These are phyloP conservation scores for Tryphoninae sp. DNA, from an alignment of 2,888 invertebrate species.

Conservation along the genomic window DNA sequence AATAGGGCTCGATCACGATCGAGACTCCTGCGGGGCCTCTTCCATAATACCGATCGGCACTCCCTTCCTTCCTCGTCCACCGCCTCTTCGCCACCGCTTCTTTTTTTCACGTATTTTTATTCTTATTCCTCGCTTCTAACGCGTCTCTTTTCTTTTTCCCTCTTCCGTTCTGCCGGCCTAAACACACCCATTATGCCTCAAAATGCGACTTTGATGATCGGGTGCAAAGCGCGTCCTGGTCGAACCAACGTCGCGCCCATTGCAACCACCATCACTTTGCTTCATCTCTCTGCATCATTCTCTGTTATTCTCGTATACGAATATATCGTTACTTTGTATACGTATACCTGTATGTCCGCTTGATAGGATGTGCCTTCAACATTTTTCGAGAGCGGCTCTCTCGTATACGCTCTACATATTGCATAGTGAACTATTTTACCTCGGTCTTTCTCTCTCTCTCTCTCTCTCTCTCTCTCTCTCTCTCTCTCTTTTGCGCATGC, in stretches of 20 bases:
- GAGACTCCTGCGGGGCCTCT: constrained; percentile 68
- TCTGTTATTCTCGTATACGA: constrained; percentile 21
- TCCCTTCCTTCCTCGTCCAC: constrained; percentile 42
- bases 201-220: constrained; percentile 81
- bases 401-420: background rate
- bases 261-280: constrained; percentile 22
- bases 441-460: constrained; percentile 1
- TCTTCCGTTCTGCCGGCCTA: constrained; percentile 68
- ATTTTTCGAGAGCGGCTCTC: constrained; percentile 24
- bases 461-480: too few species aligned
- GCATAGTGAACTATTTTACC: background rate
- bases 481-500: constrained; percentile 24
- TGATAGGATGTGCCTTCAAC: constrained; percentile 38
- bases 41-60: constrained; percentile 62
- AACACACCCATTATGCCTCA: constrained; percentile 78
- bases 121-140: constrained; percentile 20
- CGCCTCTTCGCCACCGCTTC: constrained; percentile 29
- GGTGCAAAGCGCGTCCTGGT: constrained; percentile 68
- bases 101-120: constrained; percentile 29
- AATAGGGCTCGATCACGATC: constrained; percentile 75
- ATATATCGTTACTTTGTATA: constrained; percentile 7
- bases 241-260: constrained; percentile 59
- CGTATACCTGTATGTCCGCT: background rate
- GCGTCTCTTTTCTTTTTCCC: constrained; percentile 51
- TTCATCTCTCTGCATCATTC: constrained; percentile 1